A percentile compares a stretch with the other conserved stretches of the same genome.
Evolutionary conservation across 1,140 invertebrate species (phyloP).

Genomic region (Arion vulgaris): DNA sequence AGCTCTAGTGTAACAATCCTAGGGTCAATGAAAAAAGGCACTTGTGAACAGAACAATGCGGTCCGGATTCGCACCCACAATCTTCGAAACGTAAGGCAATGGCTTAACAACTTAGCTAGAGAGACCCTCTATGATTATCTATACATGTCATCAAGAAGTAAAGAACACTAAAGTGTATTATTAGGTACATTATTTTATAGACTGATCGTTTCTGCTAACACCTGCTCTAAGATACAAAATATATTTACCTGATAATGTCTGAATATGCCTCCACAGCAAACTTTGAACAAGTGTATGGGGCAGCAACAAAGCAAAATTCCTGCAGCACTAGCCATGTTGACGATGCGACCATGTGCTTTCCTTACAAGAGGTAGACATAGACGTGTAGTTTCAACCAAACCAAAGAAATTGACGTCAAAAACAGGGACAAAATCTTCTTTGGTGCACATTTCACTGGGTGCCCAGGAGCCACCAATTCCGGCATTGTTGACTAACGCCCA

Average conservation of each 20-base stretch:
- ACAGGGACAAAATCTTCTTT: slow-evolving; percentile 39
- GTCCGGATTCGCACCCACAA: no score
- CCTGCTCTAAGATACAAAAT: no score
- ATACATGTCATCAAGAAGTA: no score
- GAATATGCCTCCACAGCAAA: slow-evolving; percentile 54
- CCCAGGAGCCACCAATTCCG: slow-evolving; percentile 39
- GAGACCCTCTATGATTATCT: no score
- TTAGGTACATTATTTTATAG: no score
- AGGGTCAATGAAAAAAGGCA: no score
- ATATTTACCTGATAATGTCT: slow-evolving; percentile 45
- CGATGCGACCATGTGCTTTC: slow-evolving; percentile 48
- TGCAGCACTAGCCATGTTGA: slow-evolving; percentile 49
- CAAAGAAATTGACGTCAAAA: slow-evolving; percentile 49
- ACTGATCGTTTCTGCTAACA: no score
- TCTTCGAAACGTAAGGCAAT: no score
- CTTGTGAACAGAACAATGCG: no score
- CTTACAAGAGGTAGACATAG: slow-evolving; percentile 52
- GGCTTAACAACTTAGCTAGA: no score
- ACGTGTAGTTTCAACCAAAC: slow-evolving; percentile 43
- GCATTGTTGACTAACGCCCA: slow-evolving; percentile 60
- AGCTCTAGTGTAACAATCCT: no score
- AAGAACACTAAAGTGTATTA: no score
- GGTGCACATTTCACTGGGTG: slow-evolving; percentile 36
- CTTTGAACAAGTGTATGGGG: slow-evolving; percentile 49
- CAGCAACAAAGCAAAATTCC: slow-evolving; percentile 29